Conservation (phyloP, 1,140 invertebrate species). For the Drosophila trapezifrons region DNA sequence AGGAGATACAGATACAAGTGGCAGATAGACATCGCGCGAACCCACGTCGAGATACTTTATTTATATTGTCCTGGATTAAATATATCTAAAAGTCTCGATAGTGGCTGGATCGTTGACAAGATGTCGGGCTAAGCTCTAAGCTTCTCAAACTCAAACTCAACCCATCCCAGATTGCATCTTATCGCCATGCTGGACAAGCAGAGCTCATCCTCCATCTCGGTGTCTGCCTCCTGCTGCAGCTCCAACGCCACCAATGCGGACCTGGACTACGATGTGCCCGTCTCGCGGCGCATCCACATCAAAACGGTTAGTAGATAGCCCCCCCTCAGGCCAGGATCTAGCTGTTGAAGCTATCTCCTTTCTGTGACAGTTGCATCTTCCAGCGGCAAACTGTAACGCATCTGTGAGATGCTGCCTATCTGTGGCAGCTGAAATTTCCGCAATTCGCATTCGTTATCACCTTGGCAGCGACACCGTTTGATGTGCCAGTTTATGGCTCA, state of each 20-base stretch:
- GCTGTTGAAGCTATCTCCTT: slow-evolving; percentile 18
- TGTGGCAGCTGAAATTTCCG: slow-evolving; percentile 64
- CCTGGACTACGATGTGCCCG: slow-evolving; percentile 79
- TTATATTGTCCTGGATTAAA: slow-evolving; percentile 84
- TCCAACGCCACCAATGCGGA: slow-evolving; percentile 68
- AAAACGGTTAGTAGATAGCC: slow-evolving; percentile 81
- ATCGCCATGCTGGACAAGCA: slow-evolving; percentile 68
- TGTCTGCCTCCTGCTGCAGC: slow-evolving; percentile 71
- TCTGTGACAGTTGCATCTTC: slow-evolving; percentile 11
- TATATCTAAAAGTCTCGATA: slow-evolving; percentile 74
- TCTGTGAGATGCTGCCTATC: slow-evolving; percentile 34
- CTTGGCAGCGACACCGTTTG: slow-evolving; percentile 50
- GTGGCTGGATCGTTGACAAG: not conserved
- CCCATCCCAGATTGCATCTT: slow-evolving; percentile 8
- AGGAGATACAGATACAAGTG: slow-evolving; percentile 19
- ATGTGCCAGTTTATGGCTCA: slow-evolving; percentile 65
- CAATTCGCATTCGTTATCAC: slow-evolving; percentile 77
- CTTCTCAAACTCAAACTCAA: not conserved
- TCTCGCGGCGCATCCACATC: slow-evolving; percentile 72
- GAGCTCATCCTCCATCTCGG: slow-evolving; percentile 50
- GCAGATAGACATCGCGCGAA: slow-evolving; percentile 37
- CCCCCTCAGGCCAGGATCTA: slow-evolving; percentile 38
- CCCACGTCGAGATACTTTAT: slow-evolving; percentile 73
- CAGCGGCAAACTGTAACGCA: slow-evolving; percentile 61
- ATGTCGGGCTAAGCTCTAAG: slow-evolving; percentile 9